Percentiles rank a stretch among this genome's conserved stretches.
Evolutionary conservation across 2,888 invertebrate genomes (phyloP).

Genomic region (Calameuta pallipes): DNA sequence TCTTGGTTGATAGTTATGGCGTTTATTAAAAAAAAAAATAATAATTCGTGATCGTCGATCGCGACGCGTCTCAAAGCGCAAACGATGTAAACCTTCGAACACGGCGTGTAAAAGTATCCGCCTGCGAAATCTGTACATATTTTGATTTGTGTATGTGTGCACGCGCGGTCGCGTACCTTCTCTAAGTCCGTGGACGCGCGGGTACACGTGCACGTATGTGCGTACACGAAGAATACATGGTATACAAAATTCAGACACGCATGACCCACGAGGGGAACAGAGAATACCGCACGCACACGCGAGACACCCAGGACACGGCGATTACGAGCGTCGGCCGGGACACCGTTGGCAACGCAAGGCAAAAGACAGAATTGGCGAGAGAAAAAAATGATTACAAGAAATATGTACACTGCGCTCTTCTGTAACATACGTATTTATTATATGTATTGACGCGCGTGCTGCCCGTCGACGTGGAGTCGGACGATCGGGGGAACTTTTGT

Average conservation of each 20-base stretch:
- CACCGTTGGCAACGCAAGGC: background rate
- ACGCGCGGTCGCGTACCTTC: conserved; percentile 16
- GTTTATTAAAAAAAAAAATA: background rate
- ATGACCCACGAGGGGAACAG: background rate
- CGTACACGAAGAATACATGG: background rate
- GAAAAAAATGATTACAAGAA: background rate
- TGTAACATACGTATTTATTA: conserved; percentile 7
- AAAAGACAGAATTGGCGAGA: background rate
- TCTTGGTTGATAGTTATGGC: background rate
- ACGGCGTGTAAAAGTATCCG: conserved; percentile 11
- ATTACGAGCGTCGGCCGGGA: background rate
- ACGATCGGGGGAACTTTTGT: background rate
- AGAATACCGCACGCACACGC: background rate
- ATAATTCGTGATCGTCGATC: background rate
- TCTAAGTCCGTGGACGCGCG: background rate
- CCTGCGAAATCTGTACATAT: conserved; percentile 40
- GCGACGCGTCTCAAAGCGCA: background rate
- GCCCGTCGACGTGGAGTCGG: background rate
- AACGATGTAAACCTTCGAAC: background rate
- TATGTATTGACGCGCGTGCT: background rate
- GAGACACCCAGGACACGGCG: background rate
- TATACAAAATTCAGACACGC: background rate
- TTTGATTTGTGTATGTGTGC: conserved; percentile 46
- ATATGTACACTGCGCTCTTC: conserved; percentile 1
- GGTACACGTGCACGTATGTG: background rate